phyloP scores from a whole-genome alignment of 2,113 vertebrate species.

The Odocoileus virginianus region DNA sequence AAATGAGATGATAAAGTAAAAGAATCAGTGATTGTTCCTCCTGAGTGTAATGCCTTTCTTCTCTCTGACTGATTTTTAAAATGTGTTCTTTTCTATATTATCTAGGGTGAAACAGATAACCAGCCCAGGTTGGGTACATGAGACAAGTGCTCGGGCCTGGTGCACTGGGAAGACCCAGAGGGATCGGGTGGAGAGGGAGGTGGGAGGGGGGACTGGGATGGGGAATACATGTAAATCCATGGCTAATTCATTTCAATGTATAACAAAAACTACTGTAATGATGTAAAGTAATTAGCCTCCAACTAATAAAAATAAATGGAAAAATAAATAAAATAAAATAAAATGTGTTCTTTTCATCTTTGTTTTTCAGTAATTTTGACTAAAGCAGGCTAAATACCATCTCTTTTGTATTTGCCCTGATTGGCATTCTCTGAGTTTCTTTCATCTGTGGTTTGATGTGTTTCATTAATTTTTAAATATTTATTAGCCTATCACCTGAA shows the following conservation, averaged over 20 bases:
- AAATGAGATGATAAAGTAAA: background rate
- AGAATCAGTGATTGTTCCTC: background rate
- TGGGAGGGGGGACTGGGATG: too few species aligned
- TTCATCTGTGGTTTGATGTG: background rate
- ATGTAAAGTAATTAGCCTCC: too few species aligned
- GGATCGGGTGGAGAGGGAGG: too few species aligned
- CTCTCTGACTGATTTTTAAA: background rate
- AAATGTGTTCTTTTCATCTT: background rate
- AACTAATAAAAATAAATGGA: too few species aligned
- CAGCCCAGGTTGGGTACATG: too few species aligned
- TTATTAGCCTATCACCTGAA: background rate
- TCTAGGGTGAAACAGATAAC: too few species aligned
- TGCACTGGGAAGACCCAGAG: too few species aligned
- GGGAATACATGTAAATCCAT: too few species aligned
- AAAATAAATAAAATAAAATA: background rate
- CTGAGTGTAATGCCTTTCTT: background rate
- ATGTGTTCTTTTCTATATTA: background rate
- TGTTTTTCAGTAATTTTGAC: background rate
- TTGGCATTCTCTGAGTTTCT: background rate
- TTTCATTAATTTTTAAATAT: background rate
- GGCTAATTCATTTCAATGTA: too few species aligned
- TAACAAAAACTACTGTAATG: too few species aligned
- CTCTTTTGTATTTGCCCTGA: background rate
- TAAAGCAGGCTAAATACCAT: background rate
- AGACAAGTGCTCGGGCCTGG: too few species aligned